These are phyloP conservation scores for Carcharodon carcharias DNA, from an alignment of 2,797 vertebrate species.

Conservation along the genomic window DNA sequence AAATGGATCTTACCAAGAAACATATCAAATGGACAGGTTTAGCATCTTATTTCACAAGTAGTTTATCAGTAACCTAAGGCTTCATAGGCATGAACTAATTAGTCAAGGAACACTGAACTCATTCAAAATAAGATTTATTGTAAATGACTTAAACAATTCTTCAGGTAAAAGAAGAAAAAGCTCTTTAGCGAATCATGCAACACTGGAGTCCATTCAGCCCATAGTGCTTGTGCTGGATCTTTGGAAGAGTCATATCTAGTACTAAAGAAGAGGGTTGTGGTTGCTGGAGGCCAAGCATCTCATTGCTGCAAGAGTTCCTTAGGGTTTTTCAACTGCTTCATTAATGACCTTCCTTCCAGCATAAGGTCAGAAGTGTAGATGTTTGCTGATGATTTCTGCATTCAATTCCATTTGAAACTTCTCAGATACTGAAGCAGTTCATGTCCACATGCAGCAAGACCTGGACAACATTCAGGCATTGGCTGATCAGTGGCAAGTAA, in stretches of 20 bases:
- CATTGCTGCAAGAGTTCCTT: too few relatives aligned
- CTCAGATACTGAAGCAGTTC: too few relatives aligned
- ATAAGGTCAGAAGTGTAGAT: too few relatives aligned
- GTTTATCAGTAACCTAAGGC: not conserved
- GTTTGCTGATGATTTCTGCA: too few relatives aligned
- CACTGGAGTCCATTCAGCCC: not conserved
- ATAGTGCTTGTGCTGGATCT: not conserved
- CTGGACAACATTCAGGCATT: too few relatives aligned
- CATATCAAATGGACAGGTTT: conserved; percentile 11
- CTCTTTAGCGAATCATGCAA: not conserved
- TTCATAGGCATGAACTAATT: conserved; percentile 15
- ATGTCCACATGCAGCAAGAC: too few relatives aligned
- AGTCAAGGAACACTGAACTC: not conserved
- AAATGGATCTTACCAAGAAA: not conserved
- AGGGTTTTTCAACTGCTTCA: too few relatives aligned
- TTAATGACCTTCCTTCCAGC: too few relatives aligned
- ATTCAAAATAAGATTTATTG: conserved; percentile 6
- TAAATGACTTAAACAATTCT: not conserved
- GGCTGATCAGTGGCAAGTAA: too few relatives aligned
- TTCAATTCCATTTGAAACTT: too few relatives aligned
- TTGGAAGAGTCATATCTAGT: not conserved
- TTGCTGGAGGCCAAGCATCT: too few relatives aligned
- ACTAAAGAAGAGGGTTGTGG: too few relatives aligned
- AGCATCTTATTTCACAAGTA: not conserved
- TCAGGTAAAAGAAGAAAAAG: not conserved